Evolutionary conservation across 1,140 invertebrate species (phyloP).

Genomic region (Scaptomyza graminum): DNA sequence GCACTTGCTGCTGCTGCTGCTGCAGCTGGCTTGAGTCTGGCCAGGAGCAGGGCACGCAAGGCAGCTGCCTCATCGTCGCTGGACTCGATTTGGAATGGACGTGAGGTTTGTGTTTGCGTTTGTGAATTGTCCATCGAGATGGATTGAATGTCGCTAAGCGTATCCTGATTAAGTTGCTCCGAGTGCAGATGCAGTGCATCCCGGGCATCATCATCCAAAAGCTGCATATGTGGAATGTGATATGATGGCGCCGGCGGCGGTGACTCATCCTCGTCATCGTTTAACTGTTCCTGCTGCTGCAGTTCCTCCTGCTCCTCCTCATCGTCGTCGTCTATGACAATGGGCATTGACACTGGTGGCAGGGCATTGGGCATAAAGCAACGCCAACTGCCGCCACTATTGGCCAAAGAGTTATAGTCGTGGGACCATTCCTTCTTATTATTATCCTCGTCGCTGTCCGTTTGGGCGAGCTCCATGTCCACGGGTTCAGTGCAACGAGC

Average conservation of each 20-base stretch:
- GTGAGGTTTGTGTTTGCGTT: constrained; percentile 25
- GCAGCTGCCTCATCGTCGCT: constrained; percentile 75
- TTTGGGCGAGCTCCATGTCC: constrained; percentile 79
- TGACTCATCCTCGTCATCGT: constrained; percentile 59
- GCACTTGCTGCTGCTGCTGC: not conserved
- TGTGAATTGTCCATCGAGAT: constrained; percentile 70
- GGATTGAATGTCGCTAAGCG: constrained; percentile 56
- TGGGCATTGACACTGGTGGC: constrained; percentile 61
- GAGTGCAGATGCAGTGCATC: constrained; percentile 53
- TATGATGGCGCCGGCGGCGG: constrained; percentile 66
- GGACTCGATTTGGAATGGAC: constrained; percentile 33
- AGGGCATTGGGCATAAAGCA: constrained; percentile 52
- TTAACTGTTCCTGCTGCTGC: not conserved
- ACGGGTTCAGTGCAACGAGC: constrained; percentile 50
- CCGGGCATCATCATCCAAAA: constrained; percentile 66
- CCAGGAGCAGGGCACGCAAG: constrained; percentile 68
- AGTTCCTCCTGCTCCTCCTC: constrained; percentile 30
- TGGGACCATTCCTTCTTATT: constrained; percentile 32
- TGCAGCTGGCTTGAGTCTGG: constrained; percentile 47
- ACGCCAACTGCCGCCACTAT: constrained; percentile 54
- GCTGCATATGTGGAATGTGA: constrained; percentile 60
- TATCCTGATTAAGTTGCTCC: constrained; percentile 38
- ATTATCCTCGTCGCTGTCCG: constrained; percentile 70
- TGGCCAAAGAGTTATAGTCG: constrained; percentile 40
- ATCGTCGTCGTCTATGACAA: constrained; percentile 67